A percentile compares a stretch with the other conserved stretches of the same genome.
These are phyloP conservation scores for Uria aalge DNA, from an alignment of 2,113 vertebrate species.

Conservation along the genomic window DNA sequence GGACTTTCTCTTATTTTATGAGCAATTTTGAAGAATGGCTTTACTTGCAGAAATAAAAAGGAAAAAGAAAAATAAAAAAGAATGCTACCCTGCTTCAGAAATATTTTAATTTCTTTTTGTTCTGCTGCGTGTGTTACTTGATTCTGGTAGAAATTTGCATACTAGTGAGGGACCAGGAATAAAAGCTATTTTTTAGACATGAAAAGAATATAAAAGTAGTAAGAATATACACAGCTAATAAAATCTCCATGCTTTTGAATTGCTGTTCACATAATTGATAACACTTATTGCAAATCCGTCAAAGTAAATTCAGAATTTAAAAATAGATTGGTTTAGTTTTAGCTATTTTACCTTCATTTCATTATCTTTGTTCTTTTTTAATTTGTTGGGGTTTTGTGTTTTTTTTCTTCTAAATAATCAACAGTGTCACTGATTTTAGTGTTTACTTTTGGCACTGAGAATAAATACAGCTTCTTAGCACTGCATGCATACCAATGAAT, in stretches of 20 bases:
- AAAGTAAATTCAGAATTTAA: constrained; percentile 6
- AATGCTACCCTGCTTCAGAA: not conserved
- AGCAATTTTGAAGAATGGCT: constrained; percentile 11
- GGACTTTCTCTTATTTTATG: constrained; percentile 23
- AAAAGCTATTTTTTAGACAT: not conserved
- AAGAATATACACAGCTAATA: not conserved
- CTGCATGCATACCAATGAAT: not conserved
- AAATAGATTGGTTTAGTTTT: not conserved
- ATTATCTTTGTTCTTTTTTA: not conserved
- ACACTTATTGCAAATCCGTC: not conserved
- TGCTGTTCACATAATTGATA: not conserved
- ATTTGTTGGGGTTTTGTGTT: not conserved
- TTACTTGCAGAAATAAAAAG: not conserved
- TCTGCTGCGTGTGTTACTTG: not conserved
- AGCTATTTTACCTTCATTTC: not conserved
- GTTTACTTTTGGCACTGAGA: not conserved
- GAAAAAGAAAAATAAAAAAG: not conserved
- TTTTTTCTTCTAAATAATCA: not conserved
- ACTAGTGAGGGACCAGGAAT: not conserved
- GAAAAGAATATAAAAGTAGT: not conserved
- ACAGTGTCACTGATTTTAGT: not conserved
- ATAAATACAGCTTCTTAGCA: not conserved
- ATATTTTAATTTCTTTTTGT: not conserved
- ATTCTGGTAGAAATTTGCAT: not conserved
- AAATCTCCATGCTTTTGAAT: not conserved